phyloP scores from a whole-genome alignment of 2,113 vertebrate species.

The Mobula hypostoma region DNA sequence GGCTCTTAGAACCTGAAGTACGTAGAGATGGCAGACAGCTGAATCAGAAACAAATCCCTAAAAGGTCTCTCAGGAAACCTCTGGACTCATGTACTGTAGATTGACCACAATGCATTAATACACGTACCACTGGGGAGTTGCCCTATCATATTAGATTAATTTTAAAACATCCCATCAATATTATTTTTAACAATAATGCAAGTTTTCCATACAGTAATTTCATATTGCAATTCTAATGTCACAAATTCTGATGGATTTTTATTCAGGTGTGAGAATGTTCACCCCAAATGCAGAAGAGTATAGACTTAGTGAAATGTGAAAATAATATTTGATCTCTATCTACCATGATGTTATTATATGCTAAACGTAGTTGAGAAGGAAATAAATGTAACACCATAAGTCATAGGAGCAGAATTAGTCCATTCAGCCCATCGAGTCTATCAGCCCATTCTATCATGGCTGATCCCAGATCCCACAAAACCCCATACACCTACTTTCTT shows the following conservation, averaged over 20 bases:
- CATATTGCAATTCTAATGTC: neutral
- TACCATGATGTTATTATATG: no score
- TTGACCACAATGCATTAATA: neutral
- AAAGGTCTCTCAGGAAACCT: neutral
- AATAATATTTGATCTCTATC: neutral
- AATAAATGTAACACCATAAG: no score
- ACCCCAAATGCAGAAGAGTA: neutral
- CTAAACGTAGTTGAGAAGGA: no score
- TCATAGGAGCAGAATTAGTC: no score
- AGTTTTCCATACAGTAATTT: neutral
- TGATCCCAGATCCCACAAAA: no score
- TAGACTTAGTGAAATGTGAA: neutral
- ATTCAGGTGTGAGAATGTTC: neutral
- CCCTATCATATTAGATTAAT: neutral
- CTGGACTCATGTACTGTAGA: neutral
- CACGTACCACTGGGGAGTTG: neutral
- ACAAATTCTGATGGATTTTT: no score
- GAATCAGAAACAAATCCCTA: constrained; percentile 7
- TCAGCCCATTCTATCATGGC: no score
- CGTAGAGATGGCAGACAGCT: neutral
- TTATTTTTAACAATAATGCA: neutral
- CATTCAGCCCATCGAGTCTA: no score
- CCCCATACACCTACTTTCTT: no score
- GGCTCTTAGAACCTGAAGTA: neutral
- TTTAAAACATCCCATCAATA: neutral